Percentiles rank a stretch among this genome's conserved stretches.
Evolutionary conservation across 2,888 invertebrate species (phyloP).

Genomic region (Aplocera efformata): DNA sequence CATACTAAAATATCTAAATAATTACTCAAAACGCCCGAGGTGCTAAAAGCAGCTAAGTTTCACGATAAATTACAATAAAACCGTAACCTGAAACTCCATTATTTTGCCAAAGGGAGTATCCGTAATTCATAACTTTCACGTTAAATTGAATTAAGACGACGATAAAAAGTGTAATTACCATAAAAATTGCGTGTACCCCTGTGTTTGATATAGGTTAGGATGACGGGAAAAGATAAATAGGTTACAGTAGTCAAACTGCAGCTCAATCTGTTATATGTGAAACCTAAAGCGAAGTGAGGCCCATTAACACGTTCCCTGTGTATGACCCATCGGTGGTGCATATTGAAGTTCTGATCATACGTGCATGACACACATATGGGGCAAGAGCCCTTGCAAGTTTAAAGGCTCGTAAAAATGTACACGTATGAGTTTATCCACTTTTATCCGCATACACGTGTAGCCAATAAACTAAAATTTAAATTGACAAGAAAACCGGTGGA

Average conservation of each 20-base stretch:
- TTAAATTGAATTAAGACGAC: conserved; percentile 66
- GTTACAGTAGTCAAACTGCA: too few relatives aligned
- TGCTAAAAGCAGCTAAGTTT: conserved; percentile 48
- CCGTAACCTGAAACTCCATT: conserved; percentile 45
- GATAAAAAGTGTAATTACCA: conserved; percentile 72
- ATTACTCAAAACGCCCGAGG: conserved; percentile 40
- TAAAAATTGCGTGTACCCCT: conserved; percentile 61
- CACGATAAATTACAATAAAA: conserved; percentile 52
- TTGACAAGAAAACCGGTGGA: conserved; percentile 8
- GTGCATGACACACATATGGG: too few relatives aligned
- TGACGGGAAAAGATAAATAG: conserved; percentile 1
- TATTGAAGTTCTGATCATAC: too few relatives aligned
- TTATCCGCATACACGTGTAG: conserved; percentile 7
- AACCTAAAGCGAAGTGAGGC: too few relatives aligned
- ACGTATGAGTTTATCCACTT: conserved; percentile 7
- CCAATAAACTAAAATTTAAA: conserved; percentile 5
- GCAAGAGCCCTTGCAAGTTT: too few relatives aligned
- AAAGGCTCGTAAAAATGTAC: conserved; percentile 6
- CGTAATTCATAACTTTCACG: conserved; percentile 46
- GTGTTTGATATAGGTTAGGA: conserved; percentile 31
- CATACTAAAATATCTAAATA: conserved; percentile 38
- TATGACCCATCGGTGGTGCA: too few relatives aligned
- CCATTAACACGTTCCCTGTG: too few relatives aligned
- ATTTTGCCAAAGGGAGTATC: conserved; percentile 40
- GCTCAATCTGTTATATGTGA: too few relatives aligned